These are phyloP conservation scores for Drosophila serrata DNA, from an alignment of 1,140 invertebrate species.

Conservation along the genomic window DNA sequence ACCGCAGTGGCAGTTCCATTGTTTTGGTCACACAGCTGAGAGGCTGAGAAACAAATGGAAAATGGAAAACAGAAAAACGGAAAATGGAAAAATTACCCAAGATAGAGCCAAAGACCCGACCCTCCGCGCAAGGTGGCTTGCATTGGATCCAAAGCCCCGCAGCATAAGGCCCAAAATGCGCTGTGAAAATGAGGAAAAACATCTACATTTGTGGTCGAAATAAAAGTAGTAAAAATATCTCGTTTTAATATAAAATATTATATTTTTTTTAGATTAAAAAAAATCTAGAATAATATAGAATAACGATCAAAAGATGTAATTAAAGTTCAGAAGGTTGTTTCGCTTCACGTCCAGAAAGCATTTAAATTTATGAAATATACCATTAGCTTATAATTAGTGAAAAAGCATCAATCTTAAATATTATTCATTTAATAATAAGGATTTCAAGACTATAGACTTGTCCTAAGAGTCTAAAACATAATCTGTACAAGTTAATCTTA, in stretches of 20 bases:
- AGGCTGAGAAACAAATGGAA: slow-evolving; percentile 67
- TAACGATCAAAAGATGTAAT: neutral
- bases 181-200: slow-evolving; percentile 81
- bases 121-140: slow-evolving; percentile 69
- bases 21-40: slow-evolving; percentile 81
- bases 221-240: neutral
- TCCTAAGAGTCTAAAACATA: neutral
- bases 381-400: no score
- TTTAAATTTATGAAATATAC: no score
- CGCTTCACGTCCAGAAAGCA: no score
- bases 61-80: slow-evolving; percentile 22
- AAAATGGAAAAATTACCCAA: slow-evolving; percentile 77
- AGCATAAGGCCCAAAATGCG: slow-evolving; percentile 55
- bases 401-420: no score
- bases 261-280: no score
- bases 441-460: no score
- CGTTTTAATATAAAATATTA: no score
- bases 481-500: neutral
- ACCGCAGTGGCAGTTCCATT: slow-evolving; percentile 55
- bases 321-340: no score
- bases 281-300: neutral
- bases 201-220: neutral
- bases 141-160: slow-evolving; percentile 16
- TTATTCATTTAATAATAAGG: no score
- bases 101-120: slow-evolving; percentile 63